A percentile compares a stretch with the other conserved stretches of the same genome.
Conservation (phyloP, 2,797 vertebrate species). For the Tapirus indicus region DNA sequence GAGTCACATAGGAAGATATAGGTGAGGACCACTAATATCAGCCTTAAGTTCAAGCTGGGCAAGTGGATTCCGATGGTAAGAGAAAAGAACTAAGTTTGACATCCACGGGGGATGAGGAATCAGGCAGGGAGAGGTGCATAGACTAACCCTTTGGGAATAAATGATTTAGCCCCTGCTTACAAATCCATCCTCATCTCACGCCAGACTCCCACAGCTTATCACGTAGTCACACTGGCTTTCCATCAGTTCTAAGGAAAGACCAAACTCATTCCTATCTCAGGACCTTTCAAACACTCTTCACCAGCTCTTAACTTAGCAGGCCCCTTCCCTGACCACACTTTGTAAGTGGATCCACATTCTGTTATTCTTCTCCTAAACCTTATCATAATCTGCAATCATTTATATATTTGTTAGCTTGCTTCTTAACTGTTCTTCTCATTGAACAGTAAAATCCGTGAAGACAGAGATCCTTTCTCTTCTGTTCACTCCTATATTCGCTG, state of each 20-base stretch:
- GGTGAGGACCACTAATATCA: not conserved
- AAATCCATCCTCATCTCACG: not conserved
- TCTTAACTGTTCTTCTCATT: not conserved
- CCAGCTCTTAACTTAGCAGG: not conserved
- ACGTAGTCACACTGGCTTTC: not conserved
- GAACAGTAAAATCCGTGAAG: not conserved
- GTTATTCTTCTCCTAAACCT: not conserved
- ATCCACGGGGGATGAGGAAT: not conserved
- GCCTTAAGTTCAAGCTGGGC: not conserved
- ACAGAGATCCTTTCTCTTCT: not conserved
- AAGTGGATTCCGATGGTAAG: not conserved
- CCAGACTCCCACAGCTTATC: not conserved
- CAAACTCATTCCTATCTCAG: not conserved
- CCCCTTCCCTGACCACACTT: not conserved
- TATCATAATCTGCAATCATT: not conserved
- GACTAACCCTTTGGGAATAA: not conserved
- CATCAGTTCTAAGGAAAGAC: not conserved
- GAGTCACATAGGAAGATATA: not conserved
- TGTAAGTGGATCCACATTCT: not conserved
- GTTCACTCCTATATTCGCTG: not conserved
- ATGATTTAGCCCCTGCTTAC: not conserved
- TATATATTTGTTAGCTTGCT: not conserved
- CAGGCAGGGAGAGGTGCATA: not conserved
- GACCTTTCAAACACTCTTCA: not conserved
- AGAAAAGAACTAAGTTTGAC: not conserved